Percentiles rank a stretch among this genome's conserved stretches.
These are phyloP conservation scores for Diachasma alloeum DNA, from an alignment of 1,140 invertebrate species.

Conservation along the genomic window DNA sequence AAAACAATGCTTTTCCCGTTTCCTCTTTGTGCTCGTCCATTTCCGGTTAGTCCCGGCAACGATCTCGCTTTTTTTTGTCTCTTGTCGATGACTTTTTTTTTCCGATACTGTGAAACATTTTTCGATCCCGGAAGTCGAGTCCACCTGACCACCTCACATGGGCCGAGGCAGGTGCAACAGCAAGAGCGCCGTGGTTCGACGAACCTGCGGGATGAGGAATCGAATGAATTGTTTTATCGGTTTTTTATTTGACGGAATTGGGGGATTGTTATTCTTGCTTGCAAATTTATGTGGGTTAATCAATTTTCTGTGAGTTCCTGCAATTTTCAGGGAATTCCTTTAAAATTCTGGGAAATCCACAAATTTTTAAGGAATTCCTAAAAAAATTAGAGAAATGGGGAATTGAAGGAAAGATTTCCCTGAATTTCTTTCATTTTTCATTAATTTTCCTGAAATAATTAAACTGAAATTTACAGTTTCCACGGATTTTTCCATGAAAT, in stretches of 20 bases:
- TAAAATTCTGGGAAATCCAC: too few species aligned
- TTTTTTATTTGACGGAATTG: background rate
- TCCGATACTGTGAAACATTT: background rate
- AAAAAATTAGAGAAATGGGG: too few species aligned
- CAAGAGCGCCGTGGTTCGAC: background rate
- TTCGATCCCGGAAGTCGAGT: background rate
- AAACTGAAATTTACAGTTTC: too few species aligned
- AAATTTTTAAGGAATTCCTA: too few species aligned
- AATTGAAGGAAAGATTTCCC: too few species aligned
- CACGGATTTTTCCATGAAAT: too few species aligned
- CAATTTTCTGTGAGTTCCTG: too few species aligned
- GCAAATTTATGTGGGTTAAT: background rate
- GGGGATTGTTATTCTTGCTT: too few species aligned
- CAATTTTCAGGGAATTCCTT: too few species aligned
- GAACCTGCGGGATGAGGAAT: background rate
- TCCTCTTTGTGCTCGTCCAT: background rate
- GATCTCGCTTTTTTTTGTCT: constrained; percentile 23
- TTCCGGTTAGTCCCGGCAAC: background rate
- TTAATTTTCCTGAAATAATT: too few species aligned
- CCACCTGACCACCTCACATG: background rate
- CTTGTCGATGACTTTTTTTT: background rate
- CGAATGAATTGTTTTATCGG: background rate
- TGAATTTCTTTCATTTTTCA: too few species aligned
- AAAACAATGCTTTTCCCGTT: background rate
- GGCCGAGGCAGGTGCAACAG: background rate